Evolutionary conservation across 1,140 invertebrate species (phyloP).

Genomic region (Drosophila parabipectinata): DNA sequence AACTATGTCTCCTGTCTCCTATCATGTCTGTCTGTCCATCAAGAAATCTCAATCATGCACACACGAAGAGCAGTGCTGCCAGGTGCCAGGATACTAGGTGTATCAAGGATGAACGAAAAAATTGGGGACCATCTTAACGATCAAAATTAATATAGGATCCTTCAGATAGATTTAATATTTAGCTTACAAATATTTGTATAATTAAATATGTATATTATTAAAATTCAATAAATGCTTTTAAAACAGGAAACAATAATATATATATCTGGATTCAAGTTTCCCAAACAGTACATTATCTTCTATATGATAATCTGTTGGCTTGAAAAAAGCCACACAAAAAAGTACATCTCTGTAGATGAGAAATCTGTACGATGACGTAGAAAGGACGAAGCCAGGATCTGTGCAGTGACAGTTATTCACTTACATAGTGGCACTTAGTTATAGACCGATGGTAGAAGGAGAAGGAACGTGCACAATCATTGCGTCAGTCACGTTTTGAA

Average conservation of each 20-base stretch:
- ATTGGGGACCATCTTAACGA: neutral
- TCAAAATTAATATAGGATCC: neutral
- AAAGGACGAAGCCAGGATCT: slow-evolving; percentile 28
- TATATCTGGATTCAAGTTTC: neutral
- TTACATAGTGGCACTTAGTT: slow-evolving; percentile 80
- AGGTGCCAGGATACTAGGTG: neutral
- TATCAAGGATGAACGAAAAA: neutral
- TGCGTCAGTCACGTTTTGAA: slow-evolving; percentile 80
- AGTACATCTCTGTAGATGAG: slow-evolving; percentile 9
- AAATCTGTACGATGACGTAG: slow-evolving; percentile 19
- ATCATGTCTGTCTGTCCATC: slow-evolving; percentile 9
- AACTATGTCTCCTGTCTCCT: slow-evolving; percentile 65
- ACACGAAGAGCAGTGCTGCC: slow-evolving; percentile 14
- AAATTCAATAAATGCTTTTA: neutral
- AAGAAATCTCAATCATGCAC: slow-evolving; percentile 19
- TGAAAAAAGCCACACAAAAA: neutral
- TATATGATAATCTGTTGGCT: neutral
- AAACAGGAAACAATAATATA: neutral
- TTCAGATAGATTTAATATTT: too few species aligned
- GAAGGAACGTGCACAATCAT: slow-evolving; percentile 74
- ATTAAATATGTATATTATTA: too few species aligned
- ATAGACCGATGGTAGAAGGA: slow-evolving; percentile 47
- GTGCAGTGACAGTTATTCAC: slow-evolving; percentile 70
- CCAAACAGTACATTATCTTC: neutral
- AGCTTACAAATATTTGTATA: too few species aligned